Base-by-base conservation (phyloP, 2,888 invertebrate species). In the Apoderus coryli region DNA sequence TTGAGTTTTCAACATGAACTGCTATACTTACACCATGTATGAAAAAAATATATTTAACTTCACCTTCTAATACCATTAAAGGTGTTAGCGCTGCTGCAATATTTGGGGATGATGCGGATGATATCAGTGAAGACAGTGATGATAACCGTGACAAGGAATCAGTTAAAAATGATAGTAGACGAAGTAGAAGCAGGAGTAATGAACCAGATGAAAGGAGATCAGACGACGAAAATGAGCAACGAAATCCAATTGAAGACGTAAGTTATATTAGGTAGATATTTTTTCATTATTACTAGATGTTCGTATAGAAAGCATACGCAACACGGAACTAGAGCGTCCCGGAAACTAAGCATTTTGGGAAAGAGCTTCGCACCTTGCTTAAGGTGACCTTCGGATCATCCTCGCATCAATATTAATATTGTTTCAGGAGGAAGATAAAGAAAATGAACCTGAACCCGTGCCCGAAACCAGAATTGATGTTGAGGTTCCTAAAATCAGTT, bases 401-500 rank as follows among this genome's bases (percentile, higher is more conserved):
- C n/a, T n/a, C n/a, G n/a, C n/a, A n/a, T n/a, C n/a, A 22, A 23
- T 40, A 9, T 24, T 48, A 19, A 19, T 19, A 7, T 7, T 19
- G 6, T 38, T 39, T 33, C 40, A 54, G 51, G 73, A 74, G 31
- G 72, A 71, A 7, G 74, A 74, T 35, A 74, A 75, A 38, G 76
- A 76, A 44, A 69, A 72, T 30, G 84, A 84, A 48, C 72, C 72
- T 1, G 85, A 86, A 48, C 78, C 74, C 9, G 67, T 80, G 10
- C 89, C 88, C 2, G 95, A 95, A 60, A 93, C 92, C 0, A 67
- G 89, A 42, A 95, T 96, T 33, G 92, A 95, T 47, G 93, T 93
- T 2, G 89, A 93, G 63, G 92, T 96, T 56, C 95, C 95, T 2
- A 80, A 89, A 60, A 93, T 96, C 36, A 76, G 76, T 45, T 86